Evolutionary conservation across 2,797 vertebrate genomes (phyloP).

Genomic region (Otus scops): DNA sequence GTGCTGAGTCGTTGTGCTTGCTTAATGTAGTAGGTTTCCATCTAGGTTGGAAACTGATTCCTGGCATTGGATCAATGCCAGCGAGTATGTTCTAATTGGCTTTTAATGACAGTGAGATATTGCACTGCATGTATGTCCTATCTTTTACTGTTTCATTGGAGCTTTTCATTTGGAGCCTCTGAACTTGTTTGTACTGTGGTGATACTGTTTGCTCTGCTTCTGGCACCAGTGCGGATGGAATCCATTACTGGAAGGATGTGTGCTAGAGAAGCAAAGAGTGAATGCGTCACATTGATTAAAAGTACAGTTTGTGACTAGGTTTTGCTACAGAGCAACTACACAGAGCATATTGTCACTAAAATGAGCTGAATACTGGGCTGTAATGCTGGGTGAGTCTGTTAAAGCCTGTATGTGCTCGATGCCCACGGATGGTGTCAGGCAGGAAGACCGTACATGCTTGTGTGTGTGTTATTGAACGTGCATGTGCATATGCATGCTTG

Average conservation of each 20-base stretch:
- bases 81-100: background rate
- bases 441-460: background rate
- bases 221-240: slow-evolving; percentile 35
- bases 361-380: background rate
- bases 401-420: background rate
- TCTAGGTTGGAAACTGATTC: background rate
- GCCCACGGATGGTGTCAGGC: background rate
- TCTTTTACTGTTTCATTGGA: slow-evolving; percentile 27
- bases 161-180: slow-evolving; percentile 25
- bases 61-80: background rate
- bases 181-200: slow-evolving; percentile 45
- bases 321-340: slow-evolving; percentile 4
- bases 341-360: background rate
- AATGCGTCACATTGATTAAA: slow-evolving; percentile 58
- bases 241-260: slow-evolving; percentile 28
- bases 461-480: background rate
- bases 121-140: background rate
- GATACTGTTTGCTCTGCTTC: slow-evolving; percentile 54
- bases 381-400: background rate
- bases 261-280: background rate
- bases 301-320: slow-evolving; percentile 13
- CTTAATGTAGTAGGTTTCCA: background rate
- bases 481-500: background rate
- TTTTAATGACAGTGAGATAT: background rate
- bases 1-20: background rate